These are phyloP conservation scores for Psilopsiagon aurifrons DNA, from an alignment of 2,113 vertebrate species.

Conservation along the genomic window DNA sequence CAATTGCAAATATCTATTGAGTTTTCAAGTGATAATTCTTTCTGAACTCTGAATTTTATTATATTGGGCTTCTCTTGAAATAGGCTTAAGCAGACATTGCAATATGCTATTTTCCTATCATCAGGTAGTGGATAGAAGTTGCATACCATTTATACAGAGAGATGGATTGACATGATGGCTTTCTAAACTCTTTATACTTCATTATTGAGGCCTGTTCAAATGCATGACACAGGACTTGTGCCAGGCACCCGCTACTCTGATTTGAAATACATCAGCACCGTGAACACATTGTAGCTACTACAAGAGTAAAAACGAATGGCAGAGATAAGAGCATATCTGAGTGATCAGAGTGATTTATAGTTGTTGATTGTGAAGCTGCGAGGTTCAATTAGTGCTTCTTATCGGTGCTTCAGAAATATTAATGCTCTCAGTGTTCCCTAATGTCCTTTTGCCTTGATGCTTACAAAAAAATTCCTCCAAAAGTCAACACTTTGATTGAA, in stretches of 20 bases:
- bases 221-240: not conserved
- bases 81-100: not conserved
- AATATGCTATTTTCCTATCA: not conserved
- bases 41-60: not conserved
- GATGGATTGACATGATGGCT: not conserved
- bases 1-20: not conserved
- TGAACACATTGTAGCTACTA: not conserved
- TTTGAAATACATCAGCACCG: not conserved
- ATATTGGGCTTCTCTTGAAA: not conserved
- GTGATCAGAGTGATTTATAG: not conserved
- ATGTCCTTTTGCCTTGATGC: not conserved
- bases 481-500: not conserved
- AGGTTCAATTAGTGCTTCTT: not conserved
- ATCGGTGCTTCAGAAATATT: not conserved
- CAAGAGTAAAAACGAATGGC: not conserved
- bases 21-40: not conserved
- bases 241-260: not conserved
- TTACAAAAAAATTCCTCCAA: not conserved
- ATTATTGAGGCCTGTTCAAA: not conserved
- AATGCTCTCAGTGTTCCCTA: not conserved
- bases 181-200: not conserved
- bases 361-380: not conserved
- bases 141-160: not conserved
- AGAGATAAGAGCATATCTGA: not conserved
- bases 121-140: not conserved